These are phyloP conservation scores for Okapia johnstoni DNA, from an alignment of 2,113 vertebrate species.

Conservation along the genomic window DNA sequence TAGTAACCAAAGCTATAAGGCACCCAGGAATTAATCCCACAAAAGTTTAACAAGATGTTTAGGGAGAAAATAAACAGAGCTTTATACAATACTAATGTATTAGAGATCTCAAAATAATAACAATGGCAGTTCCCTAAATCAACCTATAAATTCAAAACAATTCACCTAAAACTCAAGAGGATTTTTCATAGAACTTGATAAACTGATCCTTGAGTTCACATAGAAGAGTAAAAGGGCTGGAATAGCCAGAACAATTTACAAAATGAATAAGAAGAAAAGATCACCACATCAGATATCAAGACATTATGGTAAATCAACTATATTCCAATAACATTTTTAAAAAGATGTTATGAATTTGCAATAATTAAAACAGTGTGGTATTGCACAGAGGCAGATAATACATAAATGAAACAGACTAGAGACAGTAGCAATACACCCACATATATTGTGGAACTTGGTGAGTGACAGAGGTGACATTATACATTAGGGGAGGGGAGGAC, in stretches of 20 bases:
- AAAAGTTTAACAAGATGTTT: conserved; percentile 32
- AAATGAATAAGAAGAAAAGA: background rate
- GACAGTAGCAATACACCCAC: background rate
- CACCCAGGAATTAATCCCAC: background rate
- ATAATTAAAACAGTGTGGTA: background rate
- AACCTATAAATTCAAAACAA: conserved; percentile 24
- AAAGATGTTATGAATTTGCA: background rate
- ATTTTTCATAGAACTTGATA: conserved; percentile 9
- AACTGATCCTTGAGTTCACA: background rate
- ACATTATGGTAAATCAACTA: background rate
- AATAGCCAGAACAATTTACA: background rate
- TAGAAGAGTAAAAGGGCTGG: background rate
- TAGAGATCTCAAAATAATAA: conserved; percentile 1
- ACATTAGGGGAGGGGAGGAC: background rate
- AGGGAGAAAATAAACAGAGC: background rate
- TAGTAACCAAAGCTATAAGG: background rate
- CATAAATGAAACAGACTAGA: background rate
- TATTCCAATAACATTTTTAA: background rate
- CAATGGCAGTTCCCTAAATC: conserved; percentile 4
- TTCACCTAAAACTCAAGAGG: background rate
- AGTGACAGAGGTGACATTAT: background rate
- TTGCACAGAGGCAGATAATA: background rate
- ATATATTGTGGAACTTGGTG: background rate
- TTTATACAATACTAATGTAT: background rate
- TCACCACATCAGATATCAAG: background rate